These are phyloP conservation scores for Platalea minor DNA, from an alignment of 2,797 vertebrate genomes.

Conservation along the genomic window DNA sequence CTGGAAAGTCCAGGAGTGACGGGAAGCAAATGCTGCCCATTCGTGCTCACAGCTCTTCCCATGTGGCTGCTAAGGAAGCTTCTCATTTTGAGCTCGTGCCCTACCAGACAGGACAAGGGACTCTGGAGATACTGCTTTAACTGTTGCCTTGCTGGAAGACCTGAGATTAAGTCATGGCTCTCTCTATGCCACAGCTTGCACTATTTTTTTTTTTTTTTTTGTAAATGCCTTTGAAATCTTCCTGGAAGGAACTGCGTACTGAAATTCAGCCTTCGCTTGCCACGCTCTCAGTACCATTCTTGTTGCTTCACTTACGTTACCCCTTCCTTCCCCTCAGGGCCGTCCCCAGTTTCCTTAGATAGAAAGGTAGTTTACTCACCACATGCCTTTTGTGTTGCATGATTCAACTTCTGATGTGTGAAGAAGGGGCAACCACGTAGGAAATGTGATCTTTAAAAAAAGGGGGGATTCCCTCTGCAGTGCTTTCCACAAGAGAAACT, in stretches of 20 bases:
- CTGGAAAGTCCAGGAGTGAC: slow-evolving; percentile 2
- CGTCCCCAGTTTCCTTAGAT: slow-evolving; percentile 13
- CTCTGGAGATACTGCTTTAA: background rate
- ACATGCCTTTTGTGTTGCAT: background rate
- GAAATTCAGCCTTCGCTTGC: background rate
- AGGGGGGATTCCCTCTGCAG: slow-evolving; percentile 3
- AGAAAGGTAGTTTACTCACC: slow-evolving; percentile 34
- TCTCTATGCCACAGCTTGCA: background rate
- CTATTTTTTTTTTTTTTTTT: background rate
- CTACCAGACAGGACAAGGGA: background rate
- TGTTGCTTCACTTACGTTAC: background rate
- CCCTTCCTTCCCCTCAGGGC: slow-evolving; percentile 47
- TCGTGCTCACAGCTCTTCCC: background rate
- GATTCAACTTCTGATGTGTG: slow-evolving; percentile 50
- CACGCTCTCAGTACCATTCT: background rate
- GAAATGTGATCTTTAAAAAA: slow-evolving; percentile 5
- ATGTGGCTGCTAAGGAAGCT: slow-evolving; percentile 14
- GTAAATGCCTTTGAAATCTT: slow-evolving; percentile 6
- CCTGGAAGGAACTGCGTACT: background rate
- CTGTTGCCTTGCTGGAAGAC: background rate
- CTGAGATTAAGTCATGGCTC: background rate
- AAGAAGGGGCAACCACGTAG: slow-evolving; percentile 52
- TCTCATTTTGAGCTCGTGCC: background rate
- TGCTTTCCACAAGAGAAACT: background rate
- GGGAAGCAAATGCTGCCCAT: background rate